These are phyloP conservation scores for Selene dorsalis DNA, from an alignment of 2,797 vertebrate genomes.

Conservation along the genomic window DNA sequence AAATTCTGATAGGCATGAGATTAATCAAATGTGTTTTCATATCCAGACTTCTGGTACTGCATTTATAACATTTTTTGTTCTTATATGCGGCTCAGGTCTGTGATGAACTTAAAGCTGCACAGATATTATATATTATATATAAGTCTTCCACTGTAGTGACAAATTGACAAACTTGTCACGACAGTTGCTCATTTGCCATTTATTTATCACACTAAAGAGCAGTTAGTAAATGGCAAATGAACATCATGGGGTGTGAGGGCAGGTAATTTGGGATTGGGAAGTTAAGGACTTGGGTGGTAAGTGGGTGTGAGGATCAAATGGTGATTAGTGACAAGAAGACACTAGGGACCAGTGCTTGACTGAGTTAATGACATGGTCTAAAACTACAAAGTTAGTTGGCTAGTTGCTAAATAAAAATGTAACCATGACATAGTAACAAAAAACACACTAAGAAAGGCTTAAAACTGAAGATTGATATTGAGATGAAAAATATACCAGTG, in stretches of 20 bases:
- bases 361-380: background rate
- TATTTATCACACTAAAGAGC: no score
- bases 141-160: no score
- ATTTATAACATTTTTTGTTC: no score
- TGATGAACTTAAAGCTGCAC: background rate
- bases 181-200: no score
- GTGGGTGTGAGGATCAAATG: background rate
- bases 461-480: background rate
- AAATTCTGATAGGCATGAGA: constrained; percentile 14
- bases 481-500: no score
- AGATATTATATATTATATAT: background rate
- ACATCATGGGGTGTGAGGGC: no score
- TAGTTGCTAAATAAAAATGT: no score
- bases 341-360: background rate
- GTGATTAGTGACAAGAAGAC: background rate
- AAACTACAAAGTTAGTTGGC: background rate
- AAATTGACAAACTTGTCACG: no score
- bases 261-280: background rate
- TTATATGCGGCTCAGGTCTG: background rate
- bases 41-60: background rate
- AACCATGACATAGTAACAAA: no score
- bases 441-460: background rate
- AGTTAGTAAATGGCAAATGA: no score
- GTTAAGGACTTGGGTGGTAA: background rate
- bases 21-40: background rate